Evolutionary conservation across 2,888 invertebrate genomes (phyloP).

Genomic region (Sesia bembeciformis): DNA sequence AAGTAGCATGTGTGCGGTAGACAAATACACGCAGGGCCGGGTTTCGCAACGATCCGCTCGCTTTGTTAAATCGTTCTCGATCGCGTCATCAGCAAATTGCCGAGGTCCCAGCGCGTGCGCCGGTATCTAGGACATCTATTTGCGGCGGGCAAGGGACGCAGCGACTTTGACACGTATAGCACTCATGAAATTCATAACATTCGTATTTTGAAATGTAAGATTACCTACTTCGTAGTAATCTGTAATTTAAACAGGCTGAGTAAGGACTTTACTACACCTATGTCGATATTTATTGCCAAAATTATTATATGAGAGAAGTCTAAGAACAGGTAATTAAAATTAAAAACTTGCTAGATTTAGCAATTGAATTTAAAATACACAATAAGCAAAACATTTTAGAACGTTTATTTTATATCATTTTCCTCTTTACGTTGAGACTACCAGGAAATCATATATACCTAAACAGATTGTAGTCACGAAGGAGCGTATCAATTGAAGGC

Average conservation of each 20-base stretch:
- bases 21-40: constrained; percentile 2
- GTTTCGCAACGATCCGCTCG: constrained; percentile 22
- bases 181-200: background rate
- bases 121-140: constrained; percentile 18
- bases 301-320: no score
- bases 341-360: no score
- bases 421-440: constrained; percentile 16
- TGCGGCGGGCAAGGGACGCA: constrained; percentile 11
- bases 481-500: constrained; percentile 30
- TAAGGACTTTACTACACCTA: no score
- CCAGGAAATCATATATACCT: constrained; percentile 20
- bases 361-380: background rate
- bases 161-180: constrained; percentile 14
- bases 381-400: background rate
- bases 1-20: background rate
- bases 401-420: constrained; percentile 7
- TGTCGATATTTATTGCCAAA: no score
- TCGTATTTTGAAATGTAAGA: background rate
- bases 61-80: constrained; percentile 18
- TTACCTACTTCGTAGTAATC: background rate
- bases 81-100: constrained; percentile 23
- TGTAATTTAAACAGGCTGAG: no score
- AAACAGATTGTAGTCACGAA: constrained; percentile 29
- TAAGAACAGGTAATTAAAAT: no score
- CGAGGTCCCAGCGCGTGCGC: constrained; percentile 13